A percentile compares a stretch with the other conserved stretches of the same genome.
phyloP scores from a whole-genome alignment of 2,797 vertebrate genomes.

The Varecia variegata region DNA sequence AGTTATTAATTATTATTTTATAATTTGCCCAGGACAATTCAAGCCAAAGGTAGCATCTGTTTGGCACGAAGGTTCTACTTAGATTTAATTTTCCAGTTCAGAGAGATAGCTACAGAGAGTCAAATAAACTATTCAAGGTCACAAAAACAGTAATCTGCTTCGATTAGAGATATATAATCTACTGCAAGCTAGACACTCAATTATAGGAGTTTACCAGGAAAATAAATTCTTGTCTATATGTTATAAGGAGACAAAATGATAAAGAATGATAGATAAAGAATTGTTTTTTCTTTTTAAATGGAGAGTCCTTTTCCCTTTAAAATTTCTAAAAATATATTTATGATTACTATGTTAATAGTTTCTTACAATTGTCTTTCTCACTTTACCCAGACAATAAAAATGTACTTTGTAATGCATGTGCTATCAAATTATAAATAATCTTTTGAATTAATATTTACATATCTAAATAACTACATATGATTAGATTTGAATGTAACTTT shows the following conservation, averaged over 20 bases:
- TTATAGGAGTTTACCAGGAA: not conserved
- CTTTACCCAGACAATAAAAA: not conserved
- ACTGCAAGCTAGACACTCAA: not conserved
- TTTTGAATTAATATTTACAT: not conserved
- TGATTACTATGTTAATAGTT: not conserved
- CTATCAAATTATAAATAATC: not conserved
- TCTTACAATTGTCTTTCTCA: not conserved
- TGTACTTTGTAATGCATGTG: not conserved
- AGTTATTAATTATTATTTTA: constrained; percentile 84
- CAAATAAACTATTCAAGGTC: constrained; percentile 80
- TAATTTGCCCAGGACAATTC: constrained; percentile 74
- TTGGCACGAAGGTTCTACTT: constrained; percentile 79
- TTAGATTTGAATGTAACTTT: not conserved
- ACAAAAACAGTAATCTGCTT: constrained; percentile 66
- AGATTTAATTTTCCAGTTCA: constrained; percentile 83
- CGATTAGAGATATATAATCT: constrained; percentile 61
- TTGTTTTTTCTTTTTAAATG: not conserved
- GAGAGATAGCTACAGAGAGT: constrained; percentile 52
- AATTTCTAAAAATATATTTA: not conserved
- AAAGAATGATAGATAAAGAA: not conserved
- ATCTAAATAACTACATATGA: not conserved
- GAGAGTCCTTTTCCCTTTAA: not conserved
- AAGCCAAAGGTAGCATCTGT: constrained; percentile 82
- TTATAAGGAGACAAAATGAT: not conserved
- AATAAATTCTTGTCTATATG: not conserved